These are phyloP conservation scores for Amblyraja radiata DNA, from an alignment of 2,797 vertebrate species.

Conservation along the genomic window DNA sequence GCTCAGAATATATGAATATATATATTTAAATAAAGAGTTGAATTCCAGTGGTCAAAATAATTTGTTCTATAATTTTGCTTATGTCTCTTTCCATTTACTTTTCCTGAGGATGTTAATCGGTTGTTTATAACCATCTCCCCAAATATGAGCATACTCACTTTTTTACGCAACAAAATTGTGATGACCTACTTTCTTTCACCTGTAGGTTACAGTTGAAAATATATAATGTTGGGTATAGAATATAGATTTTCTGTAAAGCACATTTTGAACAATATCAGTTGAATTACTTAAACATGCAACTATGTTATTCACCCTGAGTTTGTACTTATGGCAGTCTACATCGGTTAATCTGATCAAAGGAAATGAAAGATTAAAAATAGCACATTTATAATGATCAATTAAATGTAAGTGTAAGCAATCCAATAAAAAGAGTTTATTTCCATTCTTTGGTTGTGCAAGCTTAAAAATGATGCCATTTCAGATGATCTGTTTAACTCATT, in stretches of 20 bases:
- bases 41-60: neutral
- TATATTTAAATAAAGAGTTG: neutral
- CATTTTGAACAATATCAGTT: neutral
- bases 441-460: neutral
- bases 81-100: neutral
- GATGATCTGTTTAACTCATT: neutral
- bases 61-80: neutral
- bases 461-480: neutral
- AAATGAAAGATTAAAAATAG: conserved; percentile 23
- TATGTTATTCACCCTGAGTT: conserved; percentile 1
- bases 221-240: neutral
- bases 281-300: neutral
- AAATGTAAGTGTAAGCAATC: conserved; percentile 7
- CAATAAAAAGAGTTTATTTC: neutral
- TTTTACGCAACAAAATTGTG: neutral
- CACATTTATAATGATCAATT: neutral
- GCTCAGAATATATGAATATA: neutral
- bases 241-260: neutral
- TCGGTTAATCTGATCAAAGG: neutral
- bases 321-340: neutral
- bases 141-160: neutral
- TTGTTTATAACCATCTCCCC: neutral
- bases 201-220: neutral
- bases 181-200: neutral
- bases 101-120: neutral